A percentile compares a stretch with the other conserved stretches of the same genome.
Evolutionary conservation across 2,888 invertebrate species (phyloP).

Genomic region (Synergus itoensis): DNA sequence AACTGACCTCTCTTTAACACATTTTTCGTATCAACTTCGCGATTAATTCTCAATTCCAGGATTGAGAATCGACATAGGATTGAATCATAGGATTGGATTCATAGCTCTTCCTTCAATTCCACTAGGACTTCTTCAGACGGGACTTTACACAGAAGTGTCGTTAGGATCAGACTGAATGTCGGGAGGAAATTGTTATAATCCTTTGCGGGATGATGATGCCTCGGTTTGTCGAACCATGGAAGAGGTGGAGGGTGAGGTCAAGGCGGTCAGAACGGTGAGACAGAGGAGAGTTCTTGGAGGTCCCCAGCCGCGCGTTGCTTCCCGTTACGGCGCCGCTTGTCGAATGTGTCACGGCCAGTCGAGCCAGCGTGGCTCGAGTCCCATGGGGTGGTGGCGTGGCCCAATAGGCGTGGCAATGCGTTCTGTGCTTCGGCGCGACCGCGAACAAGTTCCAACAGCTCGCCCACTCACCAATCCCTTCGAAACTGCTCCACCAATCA

Average conservation of each 20-base stretch:
- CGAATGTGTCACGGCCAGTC: conserved; percentile 77
- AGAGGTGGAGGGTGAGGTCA: conserved; percentile 51
- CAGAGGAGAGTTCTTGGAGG: conserved; percentile 67
- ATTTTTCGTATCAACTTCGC: background rate
- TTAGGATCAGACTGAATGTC: conserved; percentile 54
- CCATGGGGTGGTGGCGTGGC: conserved; percentile 71
- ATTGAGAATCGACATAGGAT: background rate
- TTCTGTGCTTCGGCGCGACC: conserved; percentile 56
- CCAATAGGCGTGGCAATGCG: conserved; percentile 58
- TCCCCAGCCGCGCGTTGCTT: conserved; percentile 78
- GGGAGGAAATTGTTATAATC: conserved; percentile 39
- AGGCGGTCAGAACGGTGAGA: conserved; percentile 54
- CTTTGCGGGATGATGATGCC: conserved; percentile 14
- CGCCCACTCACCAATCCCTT: conserved; percentile 58
- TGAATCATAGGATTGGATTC: too few relatives aligned
- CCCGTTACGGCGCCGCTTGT: conserved; percentile 78
- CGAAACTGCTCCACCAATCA: conserved; percentile 53
- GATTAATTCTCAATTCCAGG: background rate
- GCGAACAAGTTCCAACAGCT: conserved; percentile 52
- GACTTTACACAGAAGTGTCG: conserved; percentile 62
- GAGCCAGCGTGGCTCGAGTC: conserved; percentile 75
- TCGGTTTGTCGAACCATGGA: conserved; percentile 38
- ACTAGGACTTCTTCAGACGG: conserved; percentile 50
- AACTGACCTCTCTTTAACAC: background rate
- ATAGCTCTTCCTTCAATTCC: conserved; percentile 40